Evolutionary conservation across 2,113 vertebrate species (phyloP).

Genomic region (Cyprinodon variegatus): DNA sequence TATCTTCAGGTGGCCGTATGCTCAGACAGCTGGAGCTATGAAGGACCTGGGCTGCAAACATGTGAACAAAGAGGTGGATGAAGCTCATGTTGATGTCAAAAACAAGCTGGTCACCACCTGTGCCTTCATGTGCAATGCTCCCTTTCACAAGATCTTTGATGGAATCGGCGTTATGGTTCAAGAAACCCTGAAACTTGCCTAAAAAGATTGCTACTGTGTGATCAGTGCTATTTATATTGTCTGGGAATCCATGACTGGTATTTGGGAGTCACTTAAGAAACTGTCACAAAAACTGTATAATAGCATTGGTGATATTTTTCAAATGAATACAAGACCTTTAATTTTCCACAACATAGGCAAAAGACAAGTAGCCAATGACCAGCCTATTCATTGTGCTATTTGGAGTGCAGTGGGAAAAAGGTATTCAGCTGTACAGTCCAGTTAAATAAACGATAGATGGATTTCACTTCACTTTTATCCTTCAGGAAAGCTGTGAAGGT

Average conservation of each 20-base stretch:
- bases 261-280: background rate
- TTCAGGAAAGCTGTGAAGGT: too few relatives aligned
- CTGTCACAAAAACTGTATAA: background rate
- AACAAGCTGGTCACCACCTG: conserved; percentile 86
- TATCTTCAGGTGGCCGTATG: conserved; percentile 82
- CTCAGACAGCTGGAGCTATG: conserved; percentile 76
- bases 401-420: too few relatives aligned
- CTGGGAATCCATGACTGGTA: too few relatives aligned
- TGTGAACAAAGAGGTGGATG: conserved; percentile 81
- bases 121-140: conserved; percentile 88
- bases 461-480: too few relatives aligned
- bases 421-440: too few relatives aligned
- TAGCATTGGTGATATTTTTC: background rate
- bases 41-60: conserved; percentile 86
- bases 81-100: conserved; percentile 82
- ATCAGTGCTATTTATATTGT: background rate
- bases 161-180: conserved; percentile 83
- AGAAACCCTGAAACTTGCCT: conserved; percentile 83
- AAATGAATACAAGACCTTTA: background rate
- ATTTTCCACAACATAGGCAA: too few relatives aligned
- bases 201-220: background rate
- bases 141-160: conserved; percentile 83
- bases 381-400: too few relatives aligned
- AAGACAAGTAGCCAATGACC: too few relatives aligned
- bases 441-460: too few relatives aligned